Evolutionary conservation across 23 tunicate species (phyloP).

Genomic region (Halocynthia aurantium): DNA sequence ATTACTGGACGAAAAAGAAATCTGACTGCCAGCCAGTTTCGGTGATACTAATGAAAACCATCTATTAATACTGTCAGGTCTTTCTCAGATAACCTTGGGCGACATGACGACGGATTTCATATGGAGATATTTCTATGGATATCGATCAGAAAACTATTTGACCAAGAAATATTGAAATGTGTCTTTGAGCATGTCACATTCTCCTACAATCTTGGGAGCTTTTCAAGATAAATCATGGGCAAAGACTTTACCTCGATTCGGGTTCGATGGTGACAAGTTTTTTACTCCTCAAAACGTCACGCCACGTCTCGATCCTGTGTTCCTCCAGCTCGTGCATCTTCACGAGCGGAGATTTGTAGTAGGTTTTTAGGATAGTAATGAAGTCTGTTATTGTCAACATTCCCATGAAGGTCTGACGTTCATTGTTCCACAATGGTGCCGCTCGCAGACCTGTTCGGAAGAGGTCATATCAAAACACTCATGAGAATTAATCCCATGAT

Average conservation of each 20-base stretch:
- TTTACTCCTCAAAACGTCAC: conserved; percentile 33
- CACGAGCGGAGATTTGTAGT: conserved; percentile 82
- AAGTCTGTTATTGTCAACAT: conserved; percentile 97
- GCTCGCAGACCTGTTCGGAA: conserved; percentile 55
- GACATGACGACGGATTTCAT: too few species aligned
- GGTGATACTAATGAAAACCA: too few species aligned
- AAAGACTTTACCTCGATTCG: conserved; percentile 52
- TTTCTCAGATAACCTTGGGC: too few species aligned
- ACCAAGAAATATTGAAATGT: too few species aligned
- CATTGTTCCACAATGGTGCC: conserved; percentile 94
- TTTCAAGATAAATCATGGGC: background rate
- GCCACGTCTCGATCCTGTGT: conserved; percentile 90
- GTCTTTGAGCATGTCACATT: too few species aligned
- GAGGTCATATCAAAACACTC: background rate
- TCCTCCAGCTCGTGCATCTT: conserved; percentile 94
- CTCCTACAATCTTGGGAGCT: background rate
- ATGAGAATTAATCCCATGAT: background rate
- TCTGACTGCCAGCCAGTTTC: too few species aligned
- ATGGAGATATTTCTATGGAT: too few species aligned
- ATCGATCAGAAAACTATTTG: too few species aligned
- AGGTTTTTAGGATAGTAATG: conserved; percentile 88
- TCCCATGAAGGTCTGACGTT: conserved; percentile 83
- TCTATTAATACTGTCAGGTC: too few species aligned
- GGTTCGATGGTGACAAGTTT: conserved; percentile 76
- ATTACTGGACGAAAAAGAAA: too few species aligned